phyloP scores from a whole-genome alignment of 1,140 invertebrate species.

The Saxidomus purpurata region DNA sequence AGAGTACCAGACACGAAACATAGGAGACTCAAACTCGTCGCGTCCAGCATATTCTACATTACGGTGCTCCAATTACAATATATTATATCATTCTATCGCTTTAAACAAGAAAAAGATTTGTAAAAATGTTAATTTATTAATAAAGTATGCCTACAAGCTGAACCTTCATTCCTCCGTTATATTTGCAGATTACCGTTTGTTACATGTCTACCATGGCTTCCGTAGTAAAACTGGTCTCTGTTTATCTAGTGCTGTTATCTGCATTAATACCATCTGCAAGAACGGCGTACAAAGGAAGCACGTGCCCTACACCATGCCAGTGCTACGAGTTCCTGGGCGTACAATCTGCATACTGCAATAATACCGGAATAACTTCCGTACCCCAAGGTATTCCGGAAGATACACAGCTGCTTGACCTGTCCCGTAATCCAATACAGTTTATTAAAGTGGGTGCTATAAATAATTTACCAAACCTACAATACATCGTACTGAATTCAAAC shows the following conservation, averaged over 20 bases:
- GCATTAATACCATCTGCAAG: not conserved
- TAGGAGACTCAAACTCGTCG: too few relatives aligned
- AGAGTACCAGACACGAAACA: too few relatives aligned
- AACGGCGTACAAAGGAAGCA: not conserved
- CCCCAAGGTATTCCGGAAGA: slow-evolving; percentile 60
- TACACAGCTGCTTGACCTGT: slow-evolving; percentile 54
- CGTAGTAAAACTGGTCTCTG: too few relatives aligned
- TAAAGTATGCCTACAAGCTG: too few relatives aligned
- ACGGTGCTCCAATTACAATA: too few relatives aligned
- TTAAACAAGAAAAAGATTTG: too few relatives aligned
- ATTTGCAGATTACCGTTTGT: too few relatives aligned
- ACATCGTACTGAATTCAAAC: slow-evolving; percentile 44
- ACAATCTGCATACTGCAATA: slow-evolving; percentile 57
- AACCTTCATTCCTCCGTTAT: too few relatives aligned
- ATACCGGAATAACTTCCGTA: slow-evolving; percentile 46
- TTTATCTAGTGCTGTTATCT: not conserved
- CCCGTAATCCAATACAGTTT: slow-evolving; percentile 26
- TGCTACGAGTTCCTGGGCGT: slow-evolving; percentile 40
- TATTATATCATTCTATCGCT: too few relatives aligned
- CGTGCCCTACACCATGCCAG: slow-evolving; percentile 40
- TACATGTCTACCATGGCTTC: not conserved
- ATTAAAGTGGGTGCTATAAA: slow-evolving; percentile 42
- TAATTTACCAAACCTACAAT: slow-evolving; percentile 40
- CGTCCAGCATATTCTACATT: too few relatives aligned
- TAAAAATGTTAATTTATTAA: too few relatives aligned